Base-by-base conservation (phyloP, 1,140 invertebrate species). In the Sinella curviseta region DNA sequence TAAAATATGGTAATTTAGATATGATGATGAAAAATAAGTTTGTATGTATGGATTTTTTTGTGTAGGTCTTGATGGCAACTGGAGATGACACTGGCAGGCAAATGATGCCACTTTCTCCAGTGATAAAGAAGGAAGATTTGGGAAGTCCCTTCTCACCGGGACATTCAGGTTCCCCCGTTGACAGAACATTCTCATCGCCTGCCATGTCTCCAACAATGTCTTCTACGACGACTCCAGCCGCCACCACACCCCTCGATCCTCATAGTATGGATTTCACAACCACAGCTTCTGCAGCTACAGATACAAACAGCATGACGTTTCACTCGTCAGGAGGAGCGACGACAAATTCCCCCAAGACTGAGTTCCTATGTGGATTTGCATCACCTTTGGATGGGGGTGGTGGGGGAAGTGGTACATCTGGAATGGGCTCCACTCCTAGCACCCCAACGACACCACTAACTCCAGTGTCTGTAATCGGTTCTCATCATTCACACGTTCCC, bases 121-220 rank as follows among this genome's bases (percentile, higher is more conserved):
- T 75, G n/a, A 81, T 83, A 36, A 81, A 81, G 60, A 83, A 81
- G 35, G 80, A 83, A 54, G 76, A 57, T 1, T 33, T 81, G 60
- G 82, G 60, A 26, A 74, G 78, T 31, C 77, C 74, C 14, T 83
- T 81, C 34, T 78, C 78, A 73, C 82, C 82, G 12, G 24, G 35
- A 33, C 24, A 60, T 8, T 26, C 57, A 26, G 57, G 57, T 24
- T 81, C 82, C 55, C 78, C 80, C 17, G 36, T 30, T 8, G 77
- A 80, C 8, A 35, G 82, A 36, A 12, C 77, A 20, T 75, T 80
- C 30, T 80, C 79, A 34, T 81, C 79, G 14, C 82, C 78, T 12
- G 79, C 78, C 14, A 82, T 82, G 78, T 79, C 82, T n/a, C 73
- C 79, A 12, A 82, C 78, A 24, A 80, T 77, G 79, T 77, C 75